Percentiles rank a stretch among this genome's conserved stretches.
These are phyloP conservation scores for Drosophila varians DNA, from an alignment of 1,140 invertebrate species.

Conservation along the genomic window DNA sequence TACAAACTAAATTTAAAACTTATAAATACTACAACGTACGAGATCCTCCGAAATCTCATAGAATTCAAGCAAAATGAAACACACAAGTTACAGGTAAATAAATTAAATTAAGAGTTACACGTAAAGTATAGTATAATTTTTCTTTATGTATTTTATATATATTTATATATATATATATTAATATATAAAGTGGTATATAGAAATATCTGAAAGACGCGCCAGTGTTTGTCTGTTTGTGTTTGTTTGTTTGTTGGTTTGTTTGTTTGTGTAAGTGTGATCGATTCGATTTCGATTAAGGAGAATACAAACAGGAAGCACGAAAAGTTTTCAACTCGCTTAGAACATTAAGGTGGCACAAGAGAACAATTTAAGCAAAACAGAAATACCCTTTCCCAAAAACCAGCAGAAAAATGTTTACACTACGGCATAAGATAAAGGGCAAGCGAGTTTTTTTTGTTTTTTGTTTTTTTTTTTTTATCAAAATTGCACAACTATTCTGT, in stretches of 20 bases:
- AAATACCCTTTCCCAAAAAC: constrained; percentile 19
- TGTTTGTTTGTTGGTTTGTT: constrained; percentile 28
- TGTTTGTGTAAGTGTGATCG: constrained; percentile 35
- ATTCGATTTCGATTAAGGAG: constrained; percentile 18
- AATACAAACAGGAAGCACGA: constrained; percentile 50
- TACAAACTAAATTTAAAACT: constrained; percentile 77
- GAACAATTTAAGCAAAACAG: constrained; percentile 28
- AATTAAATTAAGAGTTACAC: constrained; percentile 64
- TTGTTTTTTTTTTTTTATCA: too few relatives aligned
- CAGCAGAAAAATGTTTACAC: background rate
- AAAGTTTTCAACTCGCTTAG: constrained; percentile 16
- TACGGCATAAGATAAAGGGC: background rate
- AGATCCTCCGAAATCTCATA: constrained; percentile 80
- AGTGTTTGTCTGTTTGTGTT: constrained; percentile 38
- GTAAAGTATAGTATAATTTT: constrained; percentile 22
- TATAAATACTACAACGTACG: constrained; percentile 82
- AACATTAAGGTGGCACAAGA: constrained; percentile 38
- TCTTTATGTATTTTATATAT: background rate
- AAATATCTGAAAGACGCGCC: constrained; percentile 48
- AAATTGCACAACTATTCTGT: constrained; percentile 51
- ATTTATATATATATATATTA: constrained; percentile 27
- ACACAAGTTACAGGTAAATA: constrained; percentile 71
- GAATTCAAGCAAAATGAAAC: constrained; percentile 65
- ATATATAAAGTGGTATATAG: constrained; percentile 18
- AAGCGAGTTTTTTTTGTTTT: too few relatives aligned